Evolutionary conservation across 2,888 invertebrate species (phyloP), one percentile per base, ranked within the genome.

Genomic region (Scelioninae gen. 1): DNA sequence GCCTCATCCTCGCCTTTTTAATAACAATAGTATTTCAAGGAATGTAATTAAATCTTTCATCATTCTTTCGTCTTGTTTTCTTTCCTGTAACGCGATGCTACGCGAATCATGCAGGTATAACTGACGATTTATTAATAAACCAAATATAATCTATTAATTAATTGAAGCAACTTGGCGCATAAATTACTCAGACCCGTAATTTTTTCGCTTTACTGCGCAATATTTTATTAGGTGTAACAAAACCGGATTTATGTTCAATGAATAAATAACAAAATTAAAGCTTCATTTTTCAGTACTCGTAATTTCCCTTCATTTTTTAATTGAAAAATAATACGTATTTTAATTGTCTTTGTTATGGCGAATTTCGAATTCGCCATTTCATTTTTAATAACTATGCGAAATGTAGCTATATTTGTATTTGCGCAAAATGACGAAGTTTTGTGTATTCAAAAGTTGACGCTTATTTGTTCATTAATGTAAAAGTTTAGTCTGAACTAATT

Each of bases 21-120:
- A 62, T 66, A 75, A 76, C 60, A 77, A 66, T 77, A n/a, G 76
- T 38, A 68, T 45, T 53, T 77, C 60, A 10, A 53, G 49, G 29
- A 66, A 29, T 34, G 45, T 62, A 68, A 68, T 77, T 69, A 77
- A 77, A 45, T 60, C 49, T 45, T 45, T 62, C 62, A 53, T 62
- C 40, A 15, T 16, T 43, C 62, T 53, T 55, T 56, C 47, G 29
- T 63, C 23, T 55, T 55, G 23, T 56, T 72, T 53, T 53, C 63
- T 23, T 31, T 38, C n/a, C n/a, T 51, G 16, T 15, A 47, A 66
- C 29, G 8, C 29, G 8, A 40, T 13, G 34, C n/a, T n/a, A 58
- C 34, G 32, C 45, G 38, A 43, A 49, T 62, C 40, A 5, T 43
- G 51, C n/a, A 13, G 38, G 8, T 49, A 7, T 38, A 47, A 34